phyloP scores from a whole-genome alignment of 2,113 vertebrate species.

The Clarias batrachus region DNA sequence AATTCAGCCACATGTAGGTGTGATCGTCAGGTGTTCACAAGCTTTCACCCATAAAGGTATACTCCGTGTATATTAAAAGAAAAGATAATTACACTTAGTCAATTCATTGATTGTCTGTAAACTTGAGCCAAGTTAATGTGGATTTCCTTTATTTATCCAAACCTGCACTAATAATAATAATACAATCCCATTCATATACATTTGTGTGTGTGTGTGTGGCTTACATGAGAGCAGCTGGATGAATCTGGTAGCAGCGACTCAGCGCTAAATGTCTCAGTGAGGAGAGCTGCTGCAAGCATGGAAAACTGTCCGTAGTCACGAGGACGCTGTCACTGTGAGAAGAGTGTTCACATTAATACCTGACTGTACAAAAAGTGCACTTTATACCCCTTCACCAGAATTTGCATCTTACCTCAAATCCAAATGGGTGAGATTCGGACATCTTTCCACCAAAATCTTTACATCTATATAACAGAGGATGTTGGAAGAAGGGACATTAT shows the following conservation, averaged over 20 bases:
- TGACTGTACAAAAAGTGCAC: background rate
- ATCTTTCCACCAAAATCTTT: slow-evolving; percentile 79
- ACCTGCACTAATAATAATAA: background rate
- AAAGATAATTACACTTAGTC: background rate
- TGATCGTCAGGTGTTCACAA: background rate
- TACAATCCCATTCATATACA: background rate
- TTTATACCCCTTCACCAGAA: background rate
- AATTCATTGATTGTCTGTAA: background rate
- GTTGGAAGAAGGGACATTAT: background rate
- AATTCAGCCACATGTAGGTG: background rate
- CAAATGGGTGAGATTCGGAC: slow-evolving; percentile 78
- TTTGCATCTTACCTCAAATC: slow-evolving; percentile 83
- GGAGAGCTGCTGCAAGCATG: slow-evolving; percentile 74
- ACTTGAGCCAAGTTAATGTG: background rate
- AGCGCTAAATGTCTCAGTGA: slow-evolving; percentile 81
- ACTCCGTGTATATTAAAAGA: background rate
- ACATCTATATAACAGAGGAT: slow-evolving; percentile 73
- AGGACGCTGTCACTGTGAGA: slow-evolving; percentile 84
- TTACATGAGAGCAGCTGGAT: slow-evolving; percentile 79
- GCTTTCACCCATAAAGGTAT: background rate
- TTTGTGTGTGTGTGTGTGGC: slow-evolving; percentile 1
- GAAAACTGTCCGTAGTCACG: slow-evolving; percentile 82
- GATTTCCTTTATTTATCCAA: background rate
- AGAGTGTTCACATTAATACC: background rate
- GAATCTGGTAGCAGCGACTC: slow-evolving; percentile 92